A percentile compares a stretch with the other conserved stretches of the same genome.
Evolutionary conservation across 2,113 vertebrate species (phyloP).

Genomic region (Guaruba guarouba): DNA sequence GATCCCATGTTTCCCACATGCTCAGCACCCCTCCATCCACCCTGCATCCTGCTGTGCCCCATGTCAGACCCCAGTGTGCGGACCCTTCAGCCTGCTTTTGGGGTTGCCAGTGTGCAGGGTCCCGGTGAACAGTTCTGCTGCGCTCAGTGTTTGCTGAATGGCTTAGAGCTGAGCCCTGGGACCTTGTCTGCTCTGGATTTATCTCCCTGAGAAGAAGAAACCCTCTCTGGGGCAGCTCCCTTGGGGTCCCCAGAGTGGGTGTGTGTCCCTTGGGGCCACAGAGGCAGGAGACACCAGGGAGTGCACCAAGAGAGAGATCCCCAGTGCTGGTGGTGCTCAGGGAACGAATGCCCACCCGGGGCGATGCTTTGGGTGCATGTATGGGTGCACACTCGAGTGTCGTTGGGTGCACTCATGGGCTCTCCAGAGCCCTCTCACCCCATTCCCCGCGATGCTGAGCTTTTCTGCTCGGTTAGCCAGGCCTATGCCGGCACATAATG

Average conservation of each 20-base stretch:
- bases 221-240: background rate
- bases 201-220: background rate
- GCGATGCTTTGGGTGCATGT: background rate
- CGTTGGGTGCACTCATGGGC: background rate
- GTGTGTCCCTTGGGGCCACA: rapidly evolving
- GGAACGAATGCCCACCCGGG: rapidly evolving
- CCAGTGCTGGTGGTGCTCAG: rapidly evolving
- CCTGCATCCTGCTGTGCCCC: background rate
- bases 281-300: rapidly evolving
- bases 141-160: background rate
- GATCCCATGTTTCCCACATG: rapidly evolving
- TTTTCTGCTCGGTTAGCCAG: constrained; percentile 50
- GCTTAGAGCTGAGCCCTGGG: rapidly evolving
- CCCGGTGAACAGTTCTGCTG: rapidly evolving
- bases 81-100: background rate
- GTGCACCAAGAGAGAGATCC: background rate
- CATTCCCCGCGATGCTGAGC: background rate
- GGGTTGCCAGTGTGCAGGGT: no score
- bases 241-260: rapidly evolving
- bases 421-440: background rate
- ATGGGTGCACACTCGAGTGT: background rate
- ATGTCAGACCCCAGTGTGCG: rapidly evolving
- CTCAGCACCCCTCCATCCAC: background rate
- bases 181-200: background rate
- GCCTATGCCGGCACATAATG: constrained; percentile 60